phyloP scores from a whole-genome alignment of 2,888 invertebrate species.

The Sabatieria punctata region DNA sequence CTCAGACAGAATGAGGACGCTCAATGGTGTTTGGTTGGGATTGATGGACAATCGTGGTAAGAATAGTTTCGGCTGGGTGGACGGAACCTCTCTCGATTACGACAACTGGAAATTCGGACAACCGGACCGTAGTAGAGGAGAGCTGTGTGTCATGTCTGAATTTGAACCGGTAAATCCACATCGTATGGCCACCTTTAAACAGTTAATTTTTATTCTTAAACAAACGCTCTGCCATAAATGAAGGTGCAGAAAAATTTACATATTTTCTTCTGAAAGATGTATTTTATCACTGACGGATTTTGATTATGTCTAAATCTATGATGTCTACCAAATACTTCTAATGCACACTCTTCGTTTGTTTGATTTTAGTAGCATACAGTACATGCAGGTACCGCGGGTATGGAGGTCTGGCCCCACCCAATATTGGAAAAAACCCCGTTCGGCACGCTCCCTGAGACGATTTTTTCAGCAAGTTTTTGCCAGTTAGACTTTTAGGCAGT shows the following conservation, averaged over 20 bases:
- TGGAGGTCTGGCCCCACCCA: too few relatives aligned
- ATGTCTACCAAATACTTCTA: too few relatives aligned
- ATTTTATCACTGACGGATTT: too few relatives aligned
- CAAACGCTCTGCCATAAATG: background rate
- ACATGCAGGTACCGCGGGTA: background rate
- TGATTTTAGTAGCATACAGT: background rate
- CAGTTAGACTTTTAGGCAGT: too few relatives aligned
- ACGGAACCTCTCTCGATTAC: constrained; percentile 1
- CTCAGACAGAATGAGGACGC: too few relatives aligned
- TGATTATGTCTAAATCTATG: too few relatives aligned
- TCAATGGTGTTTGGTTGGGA: constrained; percentile 5
- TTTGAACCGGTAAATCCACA: constrained; percentile 1
- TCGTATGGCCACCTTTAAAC: background rate
- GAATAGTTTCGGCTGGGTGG: background rate
- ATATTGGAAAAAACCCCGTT: too few relatives aligned
- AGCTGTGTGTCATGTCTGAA: background rate
- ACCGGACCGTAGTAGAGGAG: background rate
- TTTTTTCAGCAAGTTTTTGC: too few relatives aligned
- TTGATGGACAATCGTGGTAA: background rate
- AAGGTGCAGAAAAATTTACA: too few relatives aligned
- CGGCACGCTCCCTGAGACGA: too few relatives aligned
- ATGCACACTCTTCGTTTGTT: background rate
- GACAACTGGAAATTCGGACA: constrained; percentile 5
- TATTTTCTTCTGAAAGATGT: too few relatives aligned
- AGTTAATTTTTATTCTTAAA: too few relatives aligned